Conservation (phyloP, 2,888 invertebrate species). For the Lasioglossum oenotherae region DNA sequence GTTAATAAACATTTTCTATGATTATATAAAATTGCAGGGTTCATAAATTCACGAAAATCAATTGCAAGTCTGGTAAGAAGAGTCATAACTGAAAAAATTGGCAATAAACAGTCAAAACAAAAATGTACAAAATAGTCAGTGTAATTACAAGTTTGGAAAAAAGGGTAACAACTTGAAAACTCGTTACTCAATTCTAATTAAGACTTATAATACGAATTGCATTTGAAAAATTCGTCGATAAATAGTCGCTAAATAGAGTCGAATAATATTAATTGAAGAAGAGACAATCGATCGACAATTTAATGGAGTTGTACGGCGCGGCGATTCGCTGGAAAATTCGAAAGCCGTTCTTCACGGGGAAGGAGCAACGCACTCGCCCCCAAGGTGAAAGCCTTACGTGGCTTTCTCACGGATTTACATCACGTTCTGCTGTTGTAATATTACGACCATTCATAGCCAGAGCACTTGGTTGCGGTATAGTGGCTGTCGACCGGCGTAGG, state of each 20-base stretch:
- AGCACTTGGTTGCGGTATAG: slow-evolving; percentile 67
- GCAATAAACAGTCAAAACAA: too few relatives aligned
- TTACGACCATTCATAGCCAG: slow-evolving; percentile 72
- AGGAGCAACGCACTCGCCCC: slow-evolving; percentile 44
- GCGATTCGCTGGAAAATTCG: slow-evolving; percentile 18
- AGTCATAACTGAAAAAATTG: too few relatives aligned
- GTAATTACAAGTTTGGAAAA: not conserved
- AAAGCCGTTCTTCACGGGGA: slow-evolving; percentile 30
- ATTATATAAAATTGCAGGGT: not conserved
- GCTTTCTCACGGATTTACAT: slow-evolving; percentile 74
- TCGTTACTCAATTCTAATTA: not conserved
- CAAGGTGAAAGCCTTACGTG: slow-evolving; percentile 26
- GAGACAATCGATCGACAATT: not conserved
- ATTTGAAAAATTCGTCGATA: not conserved
- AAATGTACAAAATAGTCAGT: too few relatives aligned
- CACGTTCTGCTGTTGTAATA: slow-evolving; percentile 76
- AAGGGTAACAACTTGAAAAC: not conserved
- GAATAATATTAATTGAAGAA: not conserved
- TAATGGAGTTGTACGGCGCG: not conserved
- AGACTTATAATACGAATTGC: not conserved
- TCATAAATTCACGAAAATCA: not conserved
- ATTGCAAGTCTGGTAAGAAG: too few relatives aligned
- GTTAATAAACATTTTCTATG: not conserved
- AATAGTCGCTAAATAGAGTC: not conserved
- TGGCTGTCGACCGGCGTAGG: slow-evolving; percentile 63